Conservation (phyloP, 1,140 invertebrate genomes). For the Prorops nasuta region DNA sequence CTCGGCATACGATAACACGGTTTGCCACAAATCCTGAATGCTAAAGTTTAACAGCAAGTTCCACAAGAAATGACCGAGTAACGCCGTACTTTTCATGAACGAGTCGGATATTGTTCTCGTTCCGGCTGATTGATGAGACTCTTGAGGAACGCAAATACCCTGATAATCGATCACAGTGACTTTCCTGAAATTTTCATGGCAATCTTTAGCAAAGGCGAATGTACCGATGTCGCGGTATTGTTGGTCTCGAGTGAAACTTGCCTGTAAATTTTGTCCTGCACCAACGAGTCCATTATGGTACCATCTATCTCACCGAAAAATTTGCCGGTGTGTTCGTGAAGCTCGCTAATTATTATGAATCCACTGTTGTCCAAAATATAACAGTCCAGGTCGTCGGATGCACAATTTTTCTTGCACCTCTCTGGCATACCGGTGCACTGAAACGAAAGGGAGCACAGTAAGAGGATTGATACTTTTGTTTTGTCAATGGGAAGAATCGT, state of each 20-base stretch:
- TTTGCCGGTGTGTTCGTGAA: conserved; percentile 76
- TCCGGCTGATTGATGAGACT: conserved; percentile 68
- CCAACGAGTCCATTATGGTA: conserved; percentile 91
- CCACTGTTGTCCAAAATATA: conserved; percentile 92
- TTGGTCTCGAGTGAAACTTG: conserved; percentile 22
- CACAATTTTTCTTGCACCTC: conserved; percentile 82
- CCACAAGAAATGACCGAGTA: conserved; percentile 43
- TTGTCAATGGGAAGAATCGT: too few relatives aligned
- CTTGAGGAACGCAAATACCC: conserved; percentile 77
- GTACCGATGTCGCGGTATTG: too few relatives aligned
- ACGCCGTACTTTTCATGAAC: conserved; percentile 30
- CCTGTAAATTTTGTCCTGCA: conserved; percentile 85
- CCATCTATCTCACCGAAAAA: conserved; percentile 94
- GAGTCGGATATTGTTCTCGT: conserved; percentile 50
- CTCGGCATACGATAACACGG: conserved; percentile 41
- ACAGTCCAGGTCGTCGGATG: conserved; percentile 83
- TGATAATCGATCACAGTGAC: conserved; percentile 86
- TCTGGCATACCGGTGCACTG: conserved; percentile 70
- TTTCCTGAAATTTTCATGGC: conserved; percentile 61
- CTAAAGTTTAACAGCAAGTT: conserved; percentile 44
- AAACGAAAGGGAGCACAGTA: conserved; percentile 4
- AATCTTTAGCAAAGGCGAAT: too few relatives aligned
- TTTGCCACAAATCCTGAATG: conserved; percentile 45
- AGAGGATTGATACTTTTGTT: conserved; percentile 3
- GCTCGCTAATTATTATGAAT: conserved; percentile 89